These are phyloP conservation scores for Heliothis subflexa DNA, from an alignment of 1,140 invertebrate genomes.

Conservation along the genomic window DNA sequence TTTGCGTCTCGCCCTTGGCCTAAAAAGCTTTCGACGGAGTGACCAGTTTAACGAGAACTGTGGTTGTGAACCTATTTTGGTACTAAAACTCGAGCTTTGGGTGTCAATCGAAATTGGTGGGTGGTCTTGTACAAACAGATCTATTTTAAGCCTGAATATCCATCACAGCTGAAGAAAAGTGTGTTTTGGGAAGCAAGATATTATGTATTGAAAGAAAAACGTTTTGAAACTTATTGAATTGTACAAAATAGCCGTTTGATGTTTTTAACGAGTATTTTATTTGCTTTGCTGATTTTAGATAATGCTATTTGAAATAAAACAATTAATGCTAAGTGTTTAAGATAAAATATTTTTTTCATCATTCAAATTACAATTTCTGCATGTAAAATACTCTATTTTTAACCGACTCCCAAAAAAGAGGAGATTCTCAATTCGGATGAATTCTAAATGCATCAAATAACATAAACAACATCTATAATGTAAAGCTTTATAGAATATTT, in stretches of 20 bases:
- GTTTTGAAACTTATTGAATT: not conserved
- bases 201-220: not conserved
- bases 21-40: slow-evolving; percentile 17
- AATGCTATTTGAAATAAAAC: too few relatives aligned
- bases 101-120: slow-evolving; percentile 21
- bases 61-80: not conserved
- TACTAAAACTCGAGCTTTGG: not conserved
- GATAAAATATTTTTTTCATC: too few relatives aligned
- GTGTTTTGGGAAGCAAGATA: not conserved
- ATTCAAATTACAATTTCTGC: too few relatives aligned
- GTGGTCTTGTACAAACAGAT: slow-evolving; percentile 31
- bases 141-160: slow-evolving; percentile 28
- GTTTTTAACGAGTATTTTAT: too few relatives aligned
- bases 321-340: too few relatives aligned
- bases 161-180: slow-evolving; percentile 24
- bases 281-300: too few relatives aligned
- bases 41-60: slow-evolving; percentile 7
- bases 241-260: not conserved
- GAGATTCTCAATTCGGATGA: too few relatives aligned
- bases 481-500: too few relatives aligned
- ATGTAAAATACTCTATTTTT: too few relatives aligned
- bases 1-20: slow-evolving; percentile 42
- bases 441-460: not conserved
- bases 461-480: not conserved
- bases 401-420: too few relatives aligned